Evolutionary conservation across 2,113 vertebrate species (phyloP).

Genomic region (Carassius gibelio): DNA sequence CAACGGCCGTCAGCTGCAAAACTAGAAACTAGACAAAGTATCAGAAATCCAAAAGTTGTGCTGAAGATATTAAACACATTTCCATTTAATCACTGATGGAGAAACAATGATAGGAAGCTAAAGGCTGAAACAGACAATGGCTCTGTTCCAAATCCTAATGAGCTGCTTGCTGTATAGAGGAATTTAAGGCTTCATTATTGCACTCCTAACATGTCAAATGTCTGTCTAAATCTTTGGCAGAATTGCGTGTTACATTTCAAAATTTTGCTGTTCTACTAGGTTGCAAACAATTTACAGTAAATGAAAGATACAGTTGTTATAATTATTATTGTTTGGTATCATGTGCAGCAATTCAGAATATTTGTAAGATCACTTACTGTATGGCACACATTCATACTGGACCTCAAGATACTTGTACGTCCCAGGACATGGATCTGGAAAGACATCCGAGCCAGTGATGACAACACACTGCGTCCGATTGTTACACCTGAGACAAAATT

Average conservation of each 20-base stretch:
- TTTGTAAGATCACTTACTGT: slow-evolving; percentile 89
- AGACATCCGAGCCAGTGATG: slow-evolving; percentile 97
- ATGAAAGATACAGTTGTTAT: background rate
- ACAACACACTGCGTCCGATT: slow-evolving; percentile 98
- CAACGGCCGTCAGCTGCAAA: slow-evolving; percentile 20
- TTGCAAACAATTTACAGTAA: background rate
- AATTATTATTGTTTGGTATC: no score
- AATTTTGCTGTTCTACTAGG: no score
- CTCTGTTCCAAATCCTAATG: slow-evolving; percentile 9
- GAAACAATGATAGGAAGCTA: background rate
- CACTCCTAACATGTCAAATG: background rate
- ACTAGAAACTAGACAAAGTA: slow-evolving; percentile 15
- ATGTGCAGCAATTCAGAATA: background rate
- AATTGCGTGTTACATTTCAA: no score
- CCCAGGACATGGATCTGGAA: slow-evolving; percentile 98
- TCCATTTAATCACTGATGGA: slow-evolving; percentile 3
- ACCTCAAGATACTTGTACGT: slow-evolving; percentile 99
- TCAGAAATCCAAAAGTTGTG: background rate
- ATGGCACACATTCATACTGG: slow-evolving; percentile 99
- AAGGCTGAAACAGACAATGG: background rate
- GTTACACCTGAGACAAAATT: slow-evolving; percentile 88
- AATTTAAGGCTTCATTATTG: background rate
- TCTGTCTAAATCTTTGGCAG: background rate
- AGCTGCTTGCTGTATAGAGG: background rate
- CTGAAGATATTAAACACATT: slow-evolving; percentile 2